A percentile compares a stretch with the other conserved stretches of the same genome.
These are phyloP conservation scores for Sclerurus mexicanus DNA, from an alignment of 2,113 vertebrate species.

Conservation along the genomic window DNA sequence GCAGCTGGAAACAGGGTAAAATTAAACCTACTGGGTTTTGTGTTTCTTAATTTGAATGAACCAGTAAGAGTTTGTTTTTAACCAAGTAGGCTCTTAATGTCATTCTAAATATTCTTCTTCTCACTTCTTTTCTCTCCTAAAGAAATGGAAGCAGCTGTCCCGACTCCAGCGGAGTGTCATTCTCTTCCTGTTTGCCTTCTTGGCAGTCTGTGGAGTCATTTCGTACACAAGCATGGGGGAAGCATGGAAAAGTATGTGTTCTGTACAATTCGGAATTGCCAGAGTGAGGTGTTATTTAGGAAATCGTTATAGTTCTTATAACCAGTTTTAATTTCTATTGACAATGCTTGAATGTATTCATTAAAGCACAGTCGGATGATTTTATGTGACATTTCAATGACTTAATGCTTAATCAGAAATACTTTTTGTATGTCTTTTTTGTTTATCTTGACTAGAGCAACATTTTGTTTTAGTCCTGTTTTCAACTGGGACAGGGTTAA, in stretches of 20 bases:
- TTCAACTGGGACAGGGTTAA: not conserved
- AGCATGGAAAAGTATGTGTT: constrained; percentile 79
- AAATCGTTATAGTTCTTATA: not conserved
- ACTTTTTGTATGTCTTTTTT: not conserved
- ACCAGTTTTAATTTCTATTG: not conserved
- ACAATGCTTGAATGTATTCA: not conserved
- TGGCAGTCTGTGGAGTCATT: constrained; percentile 78
- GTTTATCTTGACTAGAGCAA: not conserved
- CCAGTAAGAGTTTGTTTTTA: not conserved
- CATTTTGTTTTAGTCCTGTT: not conserved
- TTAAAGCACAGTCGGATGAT: not conserved
- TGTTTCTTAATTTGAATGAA: not conserved
- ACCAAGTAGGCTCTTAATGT: not conserved
- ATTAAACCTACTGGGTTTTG: not conserved
- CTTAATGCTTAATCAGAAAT: not conserved
- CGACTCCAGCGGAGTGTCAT: constrained; percentile 87
- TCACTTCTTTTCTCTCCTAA: not conserved
- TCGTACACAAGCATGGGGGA: constrained; percentile 73
- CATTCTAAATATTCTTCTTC: not conserved
- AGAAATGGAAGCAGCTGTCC: constrained; percentile 97
- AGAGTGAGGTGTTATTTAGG: not conserved
- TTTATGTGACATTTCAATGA: not conserved
- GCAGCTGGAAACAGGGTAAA: not conserved
- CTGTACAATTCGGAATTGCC: not conserved
- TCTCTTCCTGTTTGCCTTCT: constrained; percentile 79